phyloP scores from a whole-genome alignment of 1,140 invertebrate species.

The Drosophila equinoxialis region DNA sequence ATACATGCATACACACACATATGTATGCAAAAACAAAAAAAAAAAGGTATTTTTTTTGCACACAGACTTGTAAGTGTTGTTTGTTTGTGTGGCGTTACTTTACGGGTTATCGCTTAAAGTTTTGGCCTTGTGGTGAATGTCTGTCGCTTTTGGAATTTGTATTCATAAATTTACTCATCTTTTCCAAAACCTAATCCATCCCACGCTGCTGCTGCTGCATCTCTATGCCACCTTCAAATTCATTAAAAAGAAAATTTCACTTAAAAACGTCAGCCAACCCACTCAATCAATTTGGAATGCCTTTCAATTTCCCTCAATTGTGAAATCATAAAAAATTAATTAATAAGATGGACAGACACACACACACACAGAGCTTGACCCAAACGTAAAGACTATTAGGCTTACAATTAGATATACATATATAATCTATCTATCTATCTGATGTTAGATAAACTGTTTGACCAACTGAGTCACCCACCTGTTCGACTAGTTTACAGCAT shows the following conservation, averaged over 20 bases:
- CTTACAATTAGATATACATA: neutral
- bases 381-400: neutral
- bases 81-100: conserved; percentile 3
- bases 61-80: neutral
- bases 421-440: conserved; percentile 7
- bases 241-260: conserved; percentile 9
- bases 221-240: neutral
- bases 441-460: conserved; percentile 2
- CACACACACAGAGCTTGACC: conserved; percentile 16
- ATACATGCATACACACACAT: neutral
- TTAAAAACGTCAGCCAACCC: neutral
- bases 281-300: conserved; percentile 47
- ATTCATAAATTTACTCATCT: neutral
- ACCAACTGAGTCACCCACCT: conserved; percentile 57
- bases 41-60: conserved; percentile 2
- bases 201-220: neutral
- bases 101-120: conserved; percentile 2
- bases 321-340: conserved; percentile 53
- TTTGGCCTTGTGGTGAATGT: neutral
- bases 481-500: conserved; percentile 58
- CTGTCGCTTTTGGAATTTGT: neutral
- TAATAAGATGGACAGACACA: neutral
- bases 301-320: conserved; percentile 65
- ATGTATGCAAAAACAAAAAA: no score
- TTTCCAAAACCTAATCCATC: conserved; percentile 2